Evolutionary conservation across 2,113 vertebrate species (phyloP), one percentile per base, ranked within the genome.

Genomic region (Gorsachius goisagi): DNA sequence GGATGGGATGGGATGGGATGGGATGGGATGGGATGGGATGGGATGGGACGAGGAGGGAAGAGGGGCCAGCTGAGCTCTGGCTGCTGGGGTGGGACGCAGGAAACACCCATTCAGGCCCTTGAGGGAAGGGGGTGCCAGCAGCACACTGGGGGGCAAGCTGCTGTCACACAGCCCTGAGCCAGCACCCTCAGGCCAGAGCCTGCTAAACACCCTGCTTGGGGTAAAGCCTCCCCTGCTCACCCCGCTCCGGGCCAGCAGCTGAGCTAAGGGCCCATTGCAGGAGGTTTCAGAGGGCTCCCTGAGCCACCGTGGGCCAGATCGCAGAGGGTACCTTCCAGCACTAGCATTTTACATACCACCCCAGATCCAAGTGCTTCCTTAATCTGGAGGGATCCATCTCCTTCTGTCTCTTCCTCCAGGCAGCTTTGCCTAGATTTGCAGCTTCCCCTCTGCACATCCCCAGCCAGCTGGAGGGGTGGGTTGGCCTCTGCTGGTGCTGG

Each of bases 11-110:
- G 41, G 41, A 41, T 4, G n/a, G 76, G 56, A 18, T 41, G 41
- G 41, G 41, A 41, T 41, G 41, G 41, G 41, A 41, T 15, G 41
- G 41, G 41, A 41, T 41, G 41, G 41, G 41, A 41, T 4, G n/a
- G 76, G 66, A 67, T 3, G 6, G 45, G 44, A 62, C 0, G 0
- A 33, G 49, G 28, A 58, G 60, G 39, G 67, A 75, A 88, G 50
- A 7, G 6, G 50, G 20, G 12, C 67, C 3, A 6, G 50, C 49
- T 1, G 3, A 28, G 26, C 17, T 30, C 28, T 0, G 3, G 60
- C 44, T 79, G 86, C 77, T 39, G 66, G 67, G 32, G 23, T 69
- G 73, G 87, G 39, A 80, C 0, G 8, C 68, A 85, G 91, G 90
- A 93, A 87, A 68, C 1, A 2, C 41, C 71, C 2, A 1, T 24